phyloP scores from a whole-genome alignment of 2,888 invertebrate genomes.

The Cordilura impudica region DNA sequence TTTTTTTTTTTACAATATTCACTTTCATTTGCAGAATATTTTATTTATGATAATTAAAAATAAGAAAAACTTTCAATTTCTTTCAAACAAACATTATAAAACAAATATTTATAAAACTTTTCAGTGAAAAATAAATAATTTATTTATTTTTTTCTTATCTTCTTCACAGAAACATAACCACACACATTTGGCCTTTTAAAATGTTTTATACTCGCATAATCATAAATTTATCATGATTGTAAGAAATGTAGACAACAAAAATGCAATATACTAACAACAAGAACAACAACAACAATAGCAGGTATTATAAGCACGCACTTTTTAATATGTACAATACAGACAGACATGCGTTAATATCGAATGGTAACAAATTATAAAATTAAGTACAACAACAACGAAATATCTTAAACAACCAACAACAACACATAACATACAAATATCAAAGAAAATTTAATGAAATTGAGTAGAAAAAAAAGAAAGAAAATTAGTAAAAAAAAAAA shows the following conservation, averaged over 20 bases:
- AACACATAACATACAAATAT: too few species aligned
- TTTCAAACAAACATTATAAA: neutral
- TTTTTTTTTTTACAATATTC: too few species aligned
- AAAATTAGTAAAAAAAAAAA: slow-evolving; percentile 5
- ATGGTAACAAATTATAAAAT: slow-evolving; percentile 31
- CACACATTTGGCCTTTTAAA: slow-evolving; percentile 5
- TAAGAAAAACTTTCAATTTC: neutral
- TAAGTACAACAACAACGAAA: neutral
- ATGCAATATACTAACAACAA: slow-evolving; percentile 5
- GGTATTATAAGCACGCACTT: slow-evolving; percentile 22
- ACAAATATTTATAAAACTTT: neutral
- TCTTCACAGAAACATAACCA: neutral
- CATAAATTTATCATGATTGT: slow-evolving; percentile 24
- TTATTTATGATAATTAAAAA: neutral
- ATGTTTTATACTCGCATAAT: neutral
- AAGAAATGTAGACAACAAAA: slow-evolving; percentile 5
- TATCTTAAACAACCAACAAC: neutral
- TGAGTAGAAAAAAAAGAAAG: slow-evolving; percentile 14
- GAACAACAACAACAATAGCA: neutral
- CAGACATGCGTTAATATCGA: slow-evolving; percentile 15
- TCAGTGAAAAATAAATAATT: neutral
- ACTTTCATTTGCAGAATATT: slow-evolving; percentile 5
- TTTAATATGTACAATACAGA: slow-evolving; percentile 13
- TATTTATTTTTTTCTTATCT: neutral
- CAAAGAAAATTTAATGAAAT: neutral